phyloP scores from a whole-genome alignment of 2,888 invertebrate species.

The Chironomus tentans region DNA sequence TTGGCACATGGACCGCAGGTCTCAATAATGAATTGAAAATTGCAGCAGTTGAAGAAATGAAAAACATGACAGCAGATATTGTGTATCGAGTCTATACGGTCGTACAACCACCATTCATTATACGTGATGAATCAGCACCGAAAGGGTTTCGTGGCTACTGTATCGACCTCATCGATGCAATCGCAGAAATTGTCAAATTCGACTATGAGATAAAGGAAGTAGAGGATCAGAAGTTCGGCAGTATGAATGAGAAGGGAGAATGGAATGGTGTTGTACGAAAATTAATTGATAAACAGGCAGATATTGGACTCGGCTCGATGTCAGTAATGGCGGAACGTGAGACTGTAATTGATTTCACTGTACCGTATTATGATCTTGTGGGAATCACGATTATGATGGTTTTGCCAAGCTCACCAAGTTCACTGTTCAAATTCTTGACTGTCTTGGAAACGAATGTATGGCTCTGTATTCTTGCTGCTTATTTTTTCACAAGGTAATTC shows the following conservation, averaged over 20 bases:
- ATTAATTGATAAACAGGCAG: constrained; percentile 75
- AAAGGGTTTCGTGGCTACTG: constrained; percentile 36
- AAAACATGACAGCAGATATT: constrained; percentile 67
- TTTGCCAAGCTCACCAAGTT: constrained; percentile 78
- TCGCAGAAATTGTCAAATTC: constrained; percentile 73
- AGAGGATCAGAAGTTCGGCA: constrained; percentile 76
- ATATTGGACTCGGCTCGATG: constrained; percentile 86
- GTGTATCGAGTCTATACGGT: constrained; percentile 83
- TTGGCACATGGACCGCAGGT: constrained; percentile 73
- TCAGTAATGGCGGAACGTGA: constrained; percentile 97
- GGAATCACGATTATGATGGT: constrained; percentile 96
- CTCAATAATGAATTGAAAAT: constrained; percentile 57
- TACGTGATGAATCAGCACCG: constrained; percentile 54
- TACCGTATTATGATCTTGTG: constrained; percentile 95
- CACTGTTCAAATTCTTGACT: constrained; percentile 91
- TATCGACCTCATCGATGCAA: constrained; percentile 84
- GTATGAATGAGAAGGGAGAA: constrained; percentile 75
- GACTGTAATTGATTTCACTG: constrained; percentile 95
- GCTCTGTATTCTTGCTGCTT: constrained; percentile 90
- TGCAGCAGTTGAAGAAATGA: constrained; percentile 56
- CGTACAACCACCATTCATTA: constrained; percentile 77
- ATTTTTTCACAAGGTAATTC: constrained; percentile 78
- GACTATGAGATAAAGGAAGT: constrained; percentile 80
- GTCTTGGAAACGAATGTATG: constrained; percentile 94
- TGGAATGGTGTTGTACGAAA: constrained; percentile 82